These are phyloP conservation scores for Isaurus tuberculatus DNA, from an alignment of 92 coral and sea anemone genomes.

Conservation along the genomic window DNA sequence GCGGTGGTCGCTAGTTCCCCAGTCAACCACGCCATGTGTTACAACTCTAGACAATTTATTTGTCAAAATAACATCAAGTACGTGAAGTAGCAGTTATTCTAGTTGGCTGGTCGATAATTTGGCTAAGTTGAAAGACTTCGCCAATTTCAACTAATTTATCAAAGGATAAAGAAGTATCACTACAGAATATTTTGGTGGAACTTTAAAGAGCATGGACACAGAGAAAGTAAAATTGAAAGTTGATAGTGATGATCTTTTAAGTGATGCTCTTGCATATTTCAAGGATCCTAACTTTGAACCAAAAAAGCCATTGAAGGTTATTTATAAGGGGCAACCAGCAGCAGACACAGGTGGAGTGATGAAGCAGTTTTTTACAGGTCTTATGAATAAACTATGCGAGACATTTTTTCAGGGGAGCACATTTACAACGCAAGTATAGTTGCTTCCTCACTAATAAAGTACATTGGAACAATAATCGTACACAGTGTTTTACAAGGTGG, in stretches of 20 bases:
- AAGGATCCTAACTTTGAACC: conserved; percentile 15
- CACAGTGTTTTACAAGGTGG: conserved; percentile 27
- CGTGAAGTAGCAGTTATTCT: too few relatives aligned
- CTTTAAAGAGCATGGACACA: conserved; percentile 24
- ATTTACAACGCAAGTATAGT: conserved; percentile 15
- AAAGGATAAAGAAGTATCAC: neutral
- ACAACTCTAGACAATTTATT: too few relatives aligned
- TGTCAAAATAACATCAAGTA: too few relatives aligned
- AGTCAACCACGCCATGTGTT: too few relatives aligned
- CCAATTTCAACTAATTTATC: too few relatives aligned
- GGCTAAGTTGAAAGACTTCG: too few relatives aligned
- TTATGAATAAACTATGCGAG: conserved; percentile 11
- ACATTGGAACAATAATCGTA: conserved; percentile 20
- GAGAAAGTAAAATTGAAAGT: conserved; percentile 27
- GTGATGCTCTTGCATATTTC: conserved; percentile 25
- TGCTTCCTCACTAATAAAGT: conserved; percentile 25
- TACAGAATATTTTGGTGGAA: conserved; percentile 14
- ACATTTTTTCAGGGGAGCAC: conserved; percentile 34
- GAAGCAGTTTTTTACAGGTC: conserved; percentile 17
- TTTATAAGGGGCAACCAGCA: conserved; percentile 31
- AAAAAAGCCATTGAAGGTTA: conserved; percentile 11
- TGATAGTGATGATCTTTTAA: conserved; percentile 17
- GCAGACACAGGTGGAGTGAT: conserved; percentile 22
- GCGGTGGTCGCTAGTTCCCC: too few relatives aligned
- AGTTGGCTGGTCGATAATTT: too few relatives aligned